phyloP scores from a whole-genome alignment of 2,113 vertebrate genomes.

The Apodemus sylvaticus region DNA sequence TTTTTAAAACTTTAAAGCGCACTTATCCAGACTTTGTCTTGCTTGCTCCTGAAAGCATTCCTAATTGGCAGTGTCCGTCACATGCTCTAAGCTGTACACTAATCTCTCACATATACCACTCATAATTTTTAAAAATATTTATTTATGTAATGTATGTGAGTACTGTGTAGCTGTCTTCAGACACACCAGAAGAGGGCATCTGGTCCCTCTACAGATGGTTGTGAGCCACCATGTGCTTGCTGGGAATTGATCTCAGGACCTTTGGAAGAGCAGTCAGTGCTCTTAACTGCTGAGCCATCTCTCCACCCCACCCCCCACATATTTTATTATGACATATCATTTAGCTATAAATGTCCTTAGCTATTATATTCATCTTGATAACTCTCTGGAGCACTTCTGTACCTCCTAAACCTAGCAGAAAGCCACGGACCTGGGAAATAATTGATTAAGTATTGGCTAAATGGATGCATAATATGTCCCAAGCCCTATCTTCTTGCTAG shows the following conservation, averaged over 20 bases:
- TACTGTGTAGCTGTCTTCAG: too few species aligned
- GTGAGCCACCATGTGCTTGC: too few species aligned
- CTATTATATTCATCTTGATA: not conserved
- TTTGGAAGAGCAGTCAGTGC: too few species aligned
- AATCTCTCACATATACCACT: not conserved
- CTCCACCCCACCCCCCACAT: too few species aligned
- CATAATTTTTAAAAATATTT: not conserved
- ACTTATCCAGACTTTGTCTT: slow-evolving; percentile 10
- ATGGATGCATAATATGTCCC: not conserved
- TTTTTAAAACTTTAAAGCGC: not conserved
- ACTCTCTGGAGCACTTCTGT: not conserved
- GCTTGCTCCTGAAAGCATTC: not conserved
- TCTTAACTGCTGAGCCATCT: too few species aligned
- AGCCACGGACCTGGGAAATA: not conserved
- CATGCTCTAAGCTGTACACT: not conserved
- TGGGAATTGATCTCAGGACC: too few species aligned
- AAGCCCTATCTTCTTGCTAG: not conserved
- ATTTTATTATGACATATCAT: slow-evolving; percentile 14
- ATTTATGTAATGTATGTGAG: too few species aligned
- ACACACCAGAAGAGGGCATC: too few species aligned
- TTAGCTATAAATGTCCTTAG: not conserved
- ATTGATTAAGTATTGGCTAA: not conserved
- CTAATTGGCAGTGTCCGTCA: not conserved
- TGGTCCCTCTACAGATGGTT: too few species aligned
- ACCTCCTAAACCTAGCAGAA: not conserved